Percentiles rank a stretch among this genome's conserved stretches.
Evolutionary conservation across 2,113 vertebrate species (phyloP).

Genomic region (Centropristis striata): DNA sequence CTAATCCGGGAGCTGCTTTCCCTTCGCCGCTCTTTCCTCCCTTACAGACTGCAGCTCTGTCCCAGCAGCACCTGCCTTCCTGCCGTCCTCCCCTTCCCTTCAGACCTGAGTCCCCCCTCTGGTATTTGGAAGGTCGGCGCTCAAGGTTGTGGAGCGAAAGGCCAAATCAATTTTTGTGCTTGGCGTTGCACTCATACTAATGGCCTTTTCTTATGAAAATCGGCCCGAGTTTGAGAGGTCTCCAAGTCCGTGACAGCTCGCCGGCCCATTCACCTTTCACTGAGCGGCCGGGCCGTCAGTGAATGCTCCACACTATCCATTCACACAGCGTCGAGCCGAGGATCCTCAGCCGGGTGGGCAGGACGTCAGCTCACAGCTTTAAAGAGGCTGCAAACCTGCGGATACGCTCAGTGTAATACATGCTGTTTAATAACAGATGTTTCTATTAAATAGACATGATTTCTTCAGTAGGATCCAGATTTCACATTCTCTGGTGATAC

Average conservation of each 20-base stretch:
- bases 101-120: conserved; percentile 8
- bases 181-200: conserved; percentile 53
- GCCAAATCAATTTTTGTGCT: conserved; percentile 71
- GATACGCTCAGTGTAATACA: too few relatives aligned
- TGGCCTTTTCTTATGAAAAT: conserved; percentile 62
- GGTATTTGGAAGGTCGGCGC: conserved; percentile 51
- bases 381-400: too few relatives aligned
- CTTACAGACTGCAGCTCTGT: conserved; percentile 30
- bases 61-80: not conserved
- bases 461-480: too few relatives aligned
- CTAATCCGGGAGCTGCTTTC: conserved; percentile 10
- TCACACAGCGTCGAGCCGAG: not conserved
- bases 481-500: too few relatives aligned
- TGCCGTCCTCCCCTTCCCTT: not conserved
- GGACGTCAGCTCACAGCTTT: too few relatives aligned
- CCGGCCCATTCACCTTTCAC: conserved; percentile 49
- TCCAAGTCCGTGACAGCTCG: conserved; percentile 38
- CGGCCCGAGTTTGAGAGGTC: conserved; percentile 26
- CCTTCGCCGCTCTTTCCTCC: conserved; percentile 7
- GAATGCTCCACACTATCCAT: conserved; percentile 29
- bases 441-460: too few relatives aligned
- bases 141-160: conserved; percentile 73
- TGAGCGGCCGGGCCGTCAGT: not conserved
- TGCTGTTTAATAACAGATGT: too few relatives aligned
- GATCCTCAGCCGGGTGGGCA: conserved; percentile 23